Percentiles rank a stretch among this genome's conserved stretches.
Conservation (phyloP, 2,888 invertebrate species). For the Pegoplata infirma region DNA sequence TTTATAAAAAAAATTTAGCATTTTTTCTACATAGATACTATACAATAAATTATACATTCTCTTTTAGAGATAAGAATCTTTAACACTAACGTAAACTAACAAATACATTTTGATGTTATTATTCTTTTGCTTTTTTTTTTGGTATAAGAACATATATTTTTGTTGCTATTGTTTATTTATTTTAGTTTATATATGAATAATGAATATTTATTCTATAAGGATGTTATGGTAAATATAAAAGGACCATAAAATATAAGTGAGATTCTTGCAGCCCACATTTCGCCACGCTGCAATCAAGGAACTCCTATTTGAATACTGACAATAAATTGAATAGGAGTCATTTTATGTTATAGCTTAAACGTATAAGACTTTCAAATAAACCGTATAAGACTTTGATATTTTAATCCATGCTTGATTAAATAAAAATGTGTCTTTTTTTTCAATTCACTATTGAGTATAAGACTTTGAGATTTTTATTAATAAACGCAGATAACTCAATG, state of each 20-base stretch:
- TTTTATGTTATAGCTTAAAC: too few relatives aligned
- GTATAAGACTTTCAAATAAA: too few relatives aligned
- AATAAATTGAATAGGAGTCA: too few relatives aligned
- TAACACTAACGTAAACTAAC: constrained; percentile 13
- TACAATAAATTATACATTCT: constrained; percentile 42
- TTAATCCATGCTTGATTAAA: too few relatives aligned
- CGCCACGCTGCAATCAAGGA: too few relatives aligned
- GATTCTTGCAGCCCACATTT: too few relatives aligned
- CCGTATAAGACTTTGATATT: too few relatives aligned
- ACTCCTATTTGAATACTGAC: too few relatives aligned
- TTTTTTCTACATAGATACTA: background rate
- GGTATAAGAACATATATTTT: background rate
- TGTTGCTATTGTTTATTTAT: background rate
- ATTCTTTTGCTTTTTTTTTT: background rate
- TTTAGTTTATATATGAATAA: background rate
- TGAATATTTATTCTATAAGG: background rate
- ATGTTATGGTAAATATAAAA: background rate
- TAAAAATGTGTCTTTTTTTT: too few relatives aligned
- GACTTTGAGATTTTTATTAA: too few relatives aligned
- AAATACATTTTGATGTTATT: background rate
- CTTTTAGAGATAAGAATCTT: constrained; percentile 23
- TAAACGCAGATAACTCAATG: too few relatives aligned
- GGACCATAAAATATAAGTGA: background rate
- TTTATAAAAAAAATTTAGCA: background rate
- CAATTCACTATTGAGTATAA: too few relatives aligned